phyloP scores from a whole-genome alignment of 53 echinoderm and acorn worm genomes.

The Temnopleurus reevesii region DNA sequence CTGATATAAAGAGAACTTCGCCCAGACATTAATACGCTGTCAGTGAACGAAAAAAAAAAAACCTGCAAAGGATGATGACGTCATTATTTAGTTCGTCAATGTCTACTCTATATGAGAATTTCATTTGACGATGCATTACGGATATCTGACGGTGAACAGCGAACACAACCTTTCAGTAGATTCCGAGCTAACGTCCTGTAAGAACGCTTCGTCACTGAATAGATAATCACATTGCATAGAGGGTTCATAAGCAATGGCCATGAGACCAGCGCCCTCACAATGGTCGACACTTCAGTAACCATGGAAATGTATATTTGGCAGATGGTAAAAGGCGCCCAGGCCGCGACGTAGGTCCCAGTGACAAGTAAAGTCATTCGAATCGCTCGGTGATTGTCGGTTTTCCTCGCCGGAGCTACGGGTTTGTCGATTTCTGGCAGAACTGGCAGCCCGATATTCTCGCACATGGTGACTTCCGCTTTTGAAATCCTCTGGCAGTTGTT shows the following conservation, averaged over 20 bases:
- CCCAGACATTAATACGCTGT: too few species aligned
- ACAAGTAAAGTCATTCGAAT: constrained; percentile 34
- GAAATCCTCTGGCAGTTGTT: background rate
- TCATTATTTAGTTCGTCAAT: too few species aligned
- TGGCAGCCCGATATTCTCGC: too few species aligned
- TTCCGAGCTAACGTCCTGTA: constrained; percentile 4
- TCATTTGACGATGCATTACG: constrained; percentile 14
- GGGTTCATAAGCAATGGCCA: constrained; percentile 44
- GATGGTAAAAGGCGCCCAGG: constrained; percentile 39
- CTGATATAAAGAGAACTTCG: too few species aligned
- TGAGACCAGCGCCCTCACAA: background rate
- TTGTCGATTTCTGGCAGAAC: background rate
- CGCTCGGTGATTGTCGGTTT: background rate
- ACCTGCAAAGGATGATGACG: too few species aligned
- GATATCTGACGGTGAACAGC: constrained; percentile 6
- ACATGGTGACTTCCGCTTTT: background rate
- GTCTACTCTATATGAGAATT: background rate
- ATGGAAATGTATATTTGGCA: constrained; percentile 33
- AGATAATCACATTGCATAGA: constrained; percentile 26
- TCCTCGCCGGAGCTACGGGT: background rate
- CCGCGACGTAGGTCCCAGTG: constrained; percentile 25
- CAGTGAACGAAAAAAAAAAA: too few species aligned
- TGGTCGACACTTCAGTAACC: background rate
- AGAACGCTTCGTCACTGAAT: constrained; percentile 41
- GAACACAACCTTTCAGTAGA: background rate